Conservation (phyloP, 92 coral and sea anemone genomes). For the Actinostola sp. region DNA sequence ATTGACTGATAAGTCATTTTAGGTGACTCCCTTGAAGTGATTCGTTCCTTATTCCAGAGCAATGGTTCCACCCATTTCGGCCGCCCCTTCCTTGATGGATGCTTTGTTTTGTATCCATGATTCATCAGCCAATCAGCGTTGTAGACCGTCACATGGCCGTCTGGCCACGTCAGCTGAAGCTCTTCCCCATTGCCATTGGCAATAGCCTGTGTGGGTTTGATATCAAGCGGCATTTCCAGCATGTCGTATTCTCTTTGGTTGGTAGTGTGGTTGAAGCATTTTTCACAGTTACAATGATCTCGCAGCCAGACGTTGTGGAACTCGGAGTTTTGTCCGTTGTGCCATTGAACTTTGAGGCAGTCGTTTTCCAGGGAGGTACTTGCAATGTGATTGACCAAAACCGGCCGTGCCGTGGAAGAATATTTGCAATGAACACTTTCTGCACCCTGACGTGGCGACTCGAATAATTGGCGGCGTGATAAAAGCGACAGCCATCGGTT, state of each 20-base stretch:
- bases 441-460: background rate
- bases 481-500: too few species aligned
- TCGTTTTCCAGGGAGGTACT: slow-evolving; percentile 43
- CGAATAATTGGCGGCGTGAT: too few species aligned
- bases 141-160: slow-evolving; percentile 62
- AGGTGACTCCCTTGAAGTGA: slow-evolving; percentile 46
- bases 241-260: slow-evolving; percentile 72
- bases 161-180: slow-evolving; percentile 73
- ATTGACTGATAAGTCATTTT: slow-evolving; percentile 50
- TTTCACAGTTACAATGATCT: slow-evolving; percentile 71
- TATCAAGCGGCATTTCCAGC: slow-evolving; percentile 59
- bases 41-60: slow-evolving; percentile 62
- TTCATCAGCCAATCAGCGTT: slow-evolving; percentile 51
- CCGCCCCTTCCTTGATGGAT: background rate
- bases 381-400: slow-evolving; percentile 9
- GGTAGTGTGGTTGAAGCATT: slow-evolving; percentile 68
- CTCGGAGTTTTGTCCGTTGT: slow-evolving; percentile 51
- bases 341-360: slow-evolving; percentile 67
- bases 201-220: slow-evolving; percentile 49
- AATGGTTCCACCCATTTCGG: slow-evolving; percentile 38
- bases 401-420: background rate
- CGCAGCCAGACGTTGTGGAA: slow-evolving; percentile 82
- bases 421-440: background rate
- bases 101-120: slow-evolving; percentile 39
- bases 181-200: slow-evolving; percentile 16